Conservation (phyloP, 2,797 vertebrate genomes). For the Ceyx erithaca region DNA sequence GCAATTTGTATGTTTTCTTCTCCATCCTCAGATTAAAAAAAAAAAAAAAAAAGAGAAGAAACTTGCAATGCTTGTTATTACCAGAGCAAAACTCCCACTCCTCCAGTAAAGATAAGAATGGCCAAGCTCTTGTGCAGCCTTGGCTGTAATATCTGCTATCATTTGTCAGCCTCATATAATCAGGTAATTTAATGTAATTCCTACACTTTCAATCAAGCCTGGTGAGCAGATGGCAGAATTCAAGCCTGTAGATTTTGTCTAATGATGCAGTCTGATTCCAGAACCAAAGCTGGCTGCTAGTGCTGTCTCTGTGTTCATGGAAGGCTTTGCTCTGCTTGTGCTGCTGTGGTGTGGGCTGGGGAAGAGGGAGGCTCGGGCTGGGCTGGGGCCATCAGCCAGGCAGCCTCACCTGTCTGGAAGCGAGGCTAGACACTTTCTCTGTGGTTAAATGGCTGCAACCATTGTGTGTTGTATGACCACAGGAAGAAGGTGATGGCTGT, state of each 20-base stretch:
- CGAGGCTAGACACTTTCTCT: background rate
- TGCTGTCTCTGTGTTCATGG: rapidly evolving
- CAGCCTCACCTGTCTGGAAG: background rate
- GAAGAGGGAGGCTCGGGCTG: background rate
- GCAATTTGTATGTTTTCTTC: constrained; percentile 59
- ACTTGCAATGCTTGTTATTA: background rate
- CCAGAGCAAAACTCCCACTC: background rate
- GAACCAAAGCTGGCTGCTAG: background rate
- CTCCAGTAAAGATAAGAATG: background rate
- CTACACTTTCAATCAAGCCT: constrained; percentile 48
- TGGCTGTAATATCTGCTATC: constrained; percentile 25
- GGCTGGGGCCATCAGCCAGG: background rate
- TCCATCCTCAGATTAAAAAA: background rate
- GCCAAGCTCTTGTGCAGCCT: background rate
- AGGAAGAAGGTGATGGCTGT: background rate
- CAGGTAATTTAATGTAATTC: constrained; percentile 65
- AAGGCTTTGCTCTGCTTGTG: background rate
- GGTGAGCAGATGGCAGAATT: constrained; percentile 52
- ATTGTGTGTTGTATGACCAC: background rate
- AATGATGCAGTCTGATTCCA: constrained; percentile 7
- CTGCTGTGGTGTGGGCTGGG: rapidly evolving
- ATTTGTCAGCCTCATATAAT: constrained; percentile 46
- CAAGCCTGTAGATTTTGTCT: background rate
- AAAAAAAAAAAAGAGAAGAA: background rate
- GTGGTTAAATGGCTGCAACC: rapidly evolving